Percentiles rank a stretch among this genome's conserved stretches.
Conservation (phyloP, 1,140 invertebrate species). For the Panulirus ornatus region DNA sequence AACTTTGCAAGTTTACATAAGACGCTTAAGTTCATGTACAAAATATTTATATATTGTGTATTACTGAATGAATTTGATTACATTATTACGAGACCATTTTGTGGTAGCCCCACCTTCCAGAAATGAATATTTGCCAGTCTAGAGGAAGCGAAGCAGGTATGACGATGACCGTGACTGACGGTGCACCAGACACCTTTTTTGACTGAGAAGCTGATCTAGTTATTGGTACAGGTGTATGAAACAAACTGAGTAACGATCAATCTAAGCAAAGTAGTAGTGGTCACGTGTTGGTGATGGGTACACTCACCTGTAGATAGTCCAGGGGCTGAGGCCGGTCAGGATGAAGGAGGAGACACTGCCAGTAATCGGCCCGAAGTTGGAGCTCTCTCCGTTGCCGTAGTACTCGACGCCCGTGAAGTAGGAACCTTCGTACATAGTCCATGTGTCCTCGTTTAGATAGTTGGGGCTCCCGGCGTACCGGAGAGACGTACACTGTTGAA, state of each 20-base stretch:
- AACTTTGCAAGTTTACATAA: too few relatives aligned
- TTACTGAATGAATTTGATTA: too few relatives aligned
- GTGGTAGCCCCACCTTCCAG: too few relatives aligned
- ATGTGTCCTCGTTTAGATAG: conserved; percentile 25
- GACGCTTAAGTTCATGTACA: too few relatives aligned
- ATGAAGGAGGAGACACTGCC: conserved; percentile 45
- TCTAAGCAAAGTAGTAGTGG: neutral
- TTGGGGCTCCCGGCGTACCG: conserved; percentile 19
- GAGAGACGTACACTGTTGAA: conserved; percentile 38
- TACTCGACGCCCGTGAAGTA: conserved; percentile 18
- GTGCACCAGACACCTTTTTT: neutral
- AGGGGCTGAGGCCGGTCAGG: conserved; percentile 44
- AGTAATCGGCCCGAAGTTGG: neutral
- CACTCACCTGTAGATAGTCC: conserved; percentile 66
- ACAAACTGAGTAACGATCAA: neutral
- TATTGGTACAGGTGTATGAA: neutral
- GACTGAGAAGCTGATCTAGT: neutral
- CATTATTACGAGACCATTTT: too few relatives aligned
- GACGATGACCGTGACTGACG: neutral
- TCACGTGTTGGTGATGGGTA: neutral
- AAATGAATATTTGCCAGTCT: too few relatives aligned
- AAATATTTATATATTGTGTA: too few relatives aligned
- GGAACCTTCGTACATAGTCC: conserved; percentile 47
- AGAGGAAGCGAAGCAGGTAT: too few relatives aligned
- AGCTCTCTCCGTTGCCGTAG: neutral